Evolutionary conservation across 2,113 vertebrate genomes (phyloP).

Genomic region (Thryonomys swinderianus): DNA sequence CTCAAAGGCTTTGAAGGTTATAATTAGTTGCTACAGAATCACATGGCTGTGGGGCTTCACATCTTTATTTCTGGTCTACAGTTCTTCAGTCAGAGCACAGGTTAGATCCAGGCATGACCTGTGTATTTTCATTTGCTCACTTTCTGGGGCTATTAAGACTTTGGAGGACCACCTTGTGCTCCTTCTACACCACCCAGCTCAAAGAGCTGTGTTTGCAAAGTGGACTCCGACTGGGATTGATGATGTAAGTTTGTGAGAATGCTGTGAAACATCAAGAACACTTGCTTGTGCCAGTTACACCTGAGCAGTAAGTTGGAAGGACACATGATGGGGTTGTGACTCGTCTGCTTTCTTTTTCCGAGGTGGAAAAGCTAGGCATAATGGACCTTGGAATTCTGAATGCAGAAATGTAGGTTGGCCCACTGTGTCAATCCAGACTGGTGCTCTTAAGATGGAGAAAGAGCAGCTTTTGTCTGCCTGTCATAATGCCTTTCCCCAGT

Average conservation of each 20-base stretch:
- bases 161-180: conserved; percentile 39
- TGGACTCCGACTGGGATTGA: neutral
- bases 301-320: conserved; percentile 27
- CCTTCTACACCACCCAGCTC: neutral
- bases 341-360: neutral
- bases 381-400: neutral
- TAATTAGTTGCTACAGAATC: conserved; percentile 80
- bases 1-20: conserved; percentile 79
- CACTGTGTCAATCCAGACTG: neutral
- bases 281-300: neutral
- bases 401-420: neutral
- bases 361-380: neutral
- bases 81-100: conserved; percentile 36
- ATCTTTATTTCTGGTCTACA: conserved; percentile 79
- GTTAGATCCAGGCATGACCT: conserved; percentile 56
- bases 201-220: conserved; percentile 7
- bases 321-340: neutral
- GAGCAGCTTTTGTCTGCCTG: neutral
- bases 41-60: conserved; percentile 43
- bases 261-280: neutral
- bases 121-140: conserved; percentile 25
- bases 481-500: neutral
- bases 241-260: neutral
- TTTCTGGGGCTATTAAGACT: conserved; percentile 11
- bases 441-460: neutral